These are phyloP conservation scores for Creontiades dilutus DNA, from an alignment of 2,888 invertebrate genomes.

Conservation along the genomic window DNA sequence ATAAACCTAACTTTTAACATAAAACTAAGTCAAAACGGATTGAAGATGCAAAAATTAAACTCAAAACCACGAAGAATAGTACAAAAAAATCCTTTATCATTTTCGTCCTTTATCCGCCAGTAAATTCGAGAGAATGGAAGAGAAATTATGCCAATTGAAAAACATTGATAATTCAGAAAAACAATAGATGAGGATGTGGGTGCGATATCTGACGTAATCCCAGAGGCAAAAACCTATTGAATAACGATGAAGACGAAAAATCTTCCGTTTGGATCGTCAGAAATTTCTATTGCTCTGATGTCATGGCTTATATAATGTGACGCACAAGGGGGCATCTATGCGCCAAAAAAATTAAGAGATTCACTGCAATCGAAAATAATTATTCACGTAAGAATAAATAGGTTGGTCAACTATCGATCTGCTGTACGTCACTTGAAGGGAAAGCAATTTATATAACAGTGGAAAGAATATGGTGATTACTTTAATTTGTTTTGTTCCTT, in stretches of 20 bases:
- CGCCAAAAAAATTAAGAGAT: neutral
- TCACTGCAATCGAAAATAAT: no score
- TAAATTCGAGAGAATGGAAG: neutral
- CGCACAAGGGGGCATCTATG: neutral
- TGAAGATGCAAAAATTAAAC: no score
- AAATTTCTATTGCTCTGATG: neutral
- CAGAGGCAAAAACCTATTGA: constrained; percentile 2
- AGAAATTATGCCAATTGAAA: neutral
- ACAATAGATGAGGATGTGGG: neutral
- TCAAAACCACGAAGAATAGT: no score
- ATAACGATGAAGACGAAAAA: neutral
- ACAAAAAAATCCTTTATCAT: no score
- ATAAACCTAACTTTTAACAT: no score
- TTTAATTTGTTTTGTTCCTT: no score
- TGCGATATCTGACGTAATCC: neutral
- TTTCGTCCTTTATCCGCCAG: neutral
- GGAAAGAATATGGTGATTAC: no score
- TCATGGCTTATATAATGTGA: neutral
- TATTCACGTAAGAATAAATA: no score
- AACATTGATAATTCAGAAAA: neutral
- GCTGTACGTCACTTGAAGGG: no score
- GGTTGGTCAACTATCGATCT: no score
- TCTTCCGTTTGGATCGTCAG: neutral
- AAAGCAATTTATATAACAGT: no score
- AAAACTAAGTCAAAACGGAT: no score